Evolutionary conservation across 2,797 vertebrate genomes (phyloP), one percentile per base, ranked within the genome.

Genomic region (Acanthurus lineatus): DNA sequence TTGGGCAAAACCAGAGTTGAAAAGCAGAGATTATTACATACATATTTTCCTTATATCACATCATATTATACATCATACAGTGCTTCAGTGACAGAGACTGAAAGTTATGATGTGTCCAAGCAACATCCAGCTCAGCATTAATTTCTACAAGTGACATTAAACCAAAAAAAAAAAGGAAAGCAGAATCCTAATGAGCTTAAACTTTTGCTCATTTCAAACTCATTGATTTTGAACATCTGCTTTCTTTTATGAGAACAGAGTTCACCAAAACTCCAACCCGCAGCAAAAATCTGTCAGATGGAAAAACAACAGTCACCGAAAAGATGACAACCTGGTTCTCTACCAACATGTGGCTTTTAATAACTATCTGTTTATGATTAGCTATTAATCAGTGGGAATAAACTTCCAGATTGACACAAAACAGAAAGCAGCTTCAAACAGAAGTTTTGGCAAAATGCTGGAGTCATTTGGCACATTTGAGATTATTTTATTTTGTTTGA

Each of bases 141-240:
- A 40, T 32, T 44, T 32, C n/a, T 11, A 62, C 60, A 44, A 49
- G 22, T 6, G 10, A 38, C 28, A 65, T 19, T 38, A 28, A 51
- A 51, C 47, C 28, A 32, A 32, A 32, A 32, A 32, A 4, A 32
- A 32, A 32, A 32, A 32, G 28, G 28, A 32, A 4, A 32, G 28
- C 51, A 51, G 35, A 71, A 47, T 16, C 10, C 22, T 25, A 22
- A 62, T 6, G n/a, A 64, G 25, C 25, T 28, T n/a, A 47, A 32
- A 35, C 77, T 44, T 45, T 9, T 2, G 4, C 17, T 19, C 40
- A 17, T 45, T 8, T 38, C 53, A 70, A 48, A 20, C 11, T 53
- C 40, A 9, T 20, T 9, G 12, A 65, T 76, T 81, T 45, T n/a
- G 8, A 52, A 53, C 64, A 77, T 77, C 60, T 69, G 70, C 22